These are phyloP conservation scores for Pterocles gutturalis DNA, from an alignment of 2,113 vertebrate genomes.

Conservation along the genomic window DNA sequence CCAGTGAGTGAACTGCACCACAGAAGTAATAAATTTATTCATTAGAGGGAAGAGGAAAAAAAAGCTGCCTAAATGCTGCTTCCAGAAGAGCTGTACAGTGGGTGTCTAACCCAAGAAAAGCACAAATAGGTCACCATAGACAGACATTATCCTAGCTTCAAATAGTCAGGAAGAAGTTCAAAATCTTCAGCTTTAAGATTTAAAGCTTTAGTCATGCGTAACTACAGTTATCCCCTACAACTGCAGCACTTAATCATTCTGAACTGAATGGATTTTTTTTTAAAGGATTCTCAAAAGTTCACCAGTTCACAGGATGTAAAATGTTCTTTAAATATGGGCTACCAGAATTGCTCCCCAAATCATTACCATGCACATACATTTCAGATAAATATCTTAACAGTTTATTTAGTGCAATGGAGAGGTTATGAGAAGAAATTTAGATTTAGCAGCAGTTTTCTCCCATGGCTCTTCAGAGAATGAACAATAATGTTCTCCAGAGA, in stretches of 20 bases:
- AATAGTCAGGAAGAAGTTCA: background rate
- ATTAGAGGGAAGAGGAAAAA: background rate
- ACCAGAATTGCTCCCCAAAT: background rate
- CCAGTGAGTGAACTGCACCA: background rate
- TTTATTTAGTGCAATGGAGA: background rate
- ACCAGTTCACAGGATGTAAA: background rate
- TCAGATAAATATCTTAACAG: background rate
- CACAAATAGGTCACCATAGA: background rate
- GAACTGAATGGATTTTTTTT: background rate
- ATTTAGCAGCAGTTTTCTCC: background rate
- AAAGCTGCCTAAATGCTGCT: background rate
- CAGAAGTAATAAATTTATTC: background rate
- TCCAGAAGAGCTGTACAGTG: background rate
- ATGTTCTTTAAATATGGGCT: background rate
- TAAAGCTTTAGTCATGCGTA: background rate
- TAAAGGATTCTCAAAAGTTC: background rate
- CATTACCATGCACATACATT: background rate
- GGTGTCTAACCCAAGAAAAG: background rate
- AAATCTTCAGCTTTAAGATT: background rate
- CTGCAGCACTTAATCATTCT: background rate
- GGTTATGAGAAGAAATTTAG: background rate
- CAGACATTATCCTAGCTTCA: background rate
- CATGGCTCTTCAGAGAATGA: background rate
- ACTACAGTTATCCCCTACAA: background rate
- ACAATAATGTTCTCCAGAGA: slow-evolving; percentile 36